Percentiles rank a stretch among this genome's conserved stretches.
Evolutionary conservation across 1,140 invertebrate species (phyloP).

Genomic region (Agrilus planipennis): DNA sequence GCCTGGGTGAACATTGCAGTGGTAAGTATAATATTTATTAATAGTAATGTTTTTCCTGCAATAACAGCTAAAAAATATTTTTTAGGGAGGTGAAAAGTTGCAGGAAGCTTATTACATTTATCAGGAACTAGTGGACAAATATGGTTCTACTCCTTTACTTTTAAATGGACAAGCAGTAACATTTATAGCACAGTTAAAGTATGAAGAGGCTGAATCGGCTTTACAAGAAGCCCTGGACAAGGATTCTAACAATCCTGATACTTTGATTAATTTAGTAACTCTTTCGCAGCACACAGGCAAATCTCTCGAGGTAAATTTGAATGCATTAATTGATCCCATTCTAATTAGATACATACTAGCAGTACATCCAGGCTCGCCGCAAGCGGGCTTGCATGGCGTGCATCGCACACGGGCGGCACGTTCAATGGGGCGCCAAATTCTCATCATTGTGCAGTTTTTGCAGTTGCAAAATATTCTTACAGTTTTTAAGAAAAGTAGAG

Average conservation of each 20-base stretch:
- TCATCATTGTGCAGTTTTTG: too few relatives aligned
- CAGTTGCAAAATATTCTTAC: too few relatives aligned
- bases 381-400: too few relatives aligned
- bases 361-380: background rate
- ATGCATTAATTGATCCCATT: background rate
- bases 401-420: too few relatives aligned
- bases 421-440: too few relatives aligned
- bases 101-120: conserved; percentile 98
- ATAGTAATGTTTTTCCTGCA: conserved; percentile 1
- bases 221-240: conserved; percentile 87
- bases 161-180: conserved; percentile 87
- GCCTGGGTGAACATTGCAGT: conserved; percentile 86
- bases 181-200: conserved; percentile 82
- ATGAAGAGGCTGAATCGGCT: conserved; percentile 85
- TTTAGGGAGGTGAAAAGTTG: conserved; percentile 85
- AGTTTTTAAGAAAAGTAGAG: background rate
- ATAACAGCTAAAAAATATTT: conserved; percentile 8
- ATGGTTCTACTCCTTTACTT: conserved; percentile 73
- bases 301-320: conserved; percentile 57
- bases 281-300: conserved; percentile 80
- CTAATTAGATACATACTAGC: background rate
- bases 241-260: conserved; percentile 88
- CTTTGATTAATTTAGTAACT: conserved; percentile 86
- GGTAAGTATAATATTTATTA: conserved; percentile 37
- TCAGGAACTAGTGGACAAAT: conserved; percentile 93